Conservation (phyloP, 2,797 vertebrate species). For the Phylloscopus collybita region DNA sequence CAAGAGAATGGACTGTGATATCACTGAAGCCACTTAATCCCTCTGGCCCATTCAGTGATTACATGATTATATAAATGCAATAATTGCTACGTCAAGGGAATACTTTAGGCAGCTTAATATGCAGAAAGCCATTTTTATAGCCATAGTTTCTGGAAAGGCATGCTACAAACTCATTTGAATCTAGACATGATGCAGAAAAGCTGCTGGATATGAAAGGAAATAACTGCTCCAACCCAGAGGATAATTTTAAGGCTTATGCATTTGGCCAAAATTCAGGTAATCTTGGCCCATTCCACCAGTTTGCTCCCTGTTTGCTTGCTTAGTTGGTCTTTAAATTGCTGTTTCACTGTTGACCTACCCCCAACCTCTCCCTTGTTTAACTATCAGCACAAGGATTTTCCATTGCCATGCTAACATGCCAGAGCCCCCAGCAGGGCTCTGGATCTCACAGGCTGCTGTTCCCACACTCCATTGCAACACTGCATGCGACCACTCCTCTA, state of each 20-base stretch:
- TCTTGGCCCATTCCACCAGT: neutral
- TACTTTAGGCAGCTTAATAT: neutral
- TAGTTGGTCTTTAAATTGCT: neutral
- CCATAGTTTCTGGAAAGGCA: neutral
- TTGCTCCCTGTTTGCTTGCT: neutral
- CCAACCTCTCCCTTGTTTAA: neutral
- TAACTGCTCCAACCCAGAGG: neutral
- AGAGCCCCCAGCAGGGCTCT: neutral
- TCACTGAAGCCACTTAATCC: neutral
- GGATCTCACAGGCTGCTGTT: neutral
- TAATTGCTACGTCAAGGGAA: neutral
- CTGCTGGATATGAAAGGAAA: neutral
- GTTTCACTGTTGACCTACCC: neutral
- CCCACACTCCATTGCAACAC: neutral
- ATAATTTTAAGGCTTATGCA: neutral
- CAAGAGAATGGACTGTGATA: neutral
- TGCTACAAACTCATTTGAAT: neutral
- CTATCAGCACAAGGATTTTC: neutral
- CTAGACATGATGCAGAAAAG: neutral
- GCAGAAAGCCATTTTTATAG: neutral
- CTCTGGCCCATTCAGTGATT: neutral
- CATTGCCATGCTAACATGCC: neutral
- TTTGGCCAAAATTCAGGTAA: slow-evolving; percentile 19
- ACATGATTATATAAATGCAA: neutral
- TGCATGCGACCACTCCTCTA: neutral